Base-by-base conservation (phyloP, 2,888 invertebrate genomes). In the Notocelia uddmanniana region DNA sequence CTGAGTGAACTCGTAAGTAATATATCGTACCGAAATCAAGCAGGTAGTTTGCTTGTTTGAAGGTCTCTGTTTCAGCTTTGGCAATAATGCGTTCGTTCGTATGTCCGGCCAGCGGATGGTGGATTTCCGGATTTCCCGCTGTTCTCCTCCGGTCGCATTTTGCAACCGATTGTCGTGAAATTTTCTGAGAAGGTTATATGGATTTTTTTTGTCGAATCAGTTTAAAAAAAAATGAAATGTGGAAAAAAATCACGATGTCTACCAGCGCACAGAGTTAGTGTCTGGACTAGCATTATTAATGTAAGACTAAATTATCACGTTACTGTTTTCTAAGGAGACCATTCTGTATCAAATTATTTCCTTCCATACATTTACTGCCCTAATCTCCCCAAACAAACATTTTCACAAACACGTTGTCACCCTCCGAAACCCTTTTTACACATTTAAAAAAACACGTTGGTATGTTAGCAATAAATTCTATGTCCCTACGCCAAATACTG, bases 391-490 rank as follows among this genome's bases (percentile, higher is more conserved):
- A 50, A 62, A 31, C 63, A 64, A 71, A 71, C 64, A 59, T 66
- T 71, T 48, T 37, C 48, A 10, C 63, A 63, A 48, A 57, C 66
- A 55, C 70, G 21, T 34, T 52, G 64, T 60, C 62, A 52, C 66
- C 68, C 68, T 55, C 31, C 45, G 10, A 34, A 64, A 62, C 57
- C 69, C 62, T 62, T 69, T 69, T 63, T 69, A 37, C 55, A 57
- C 68, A 62, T 68, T 72, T 68, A 62, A 68, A 74, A 64, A 74
- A 76, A 75, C 57, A 78, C 76, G 76, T 72, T 37, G 60, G 72
- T 60, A 72, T 72, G 72, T 68, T 73, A 70, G 71, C 69, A 74
- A 76, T 80, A 78, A 78, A 80, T 79, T 74, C 55, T 70, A 48
- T 67, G 72, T 76, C 77, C 72, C 74, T 69, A 71, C 58, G n/a